A percentile compares a stretch with the other conserved stretches of the same genome.
phyloP scores from a whole-genome alignment of 2,113 vertebrate genomes.

The Glaucidium brasilianum region DNA sequence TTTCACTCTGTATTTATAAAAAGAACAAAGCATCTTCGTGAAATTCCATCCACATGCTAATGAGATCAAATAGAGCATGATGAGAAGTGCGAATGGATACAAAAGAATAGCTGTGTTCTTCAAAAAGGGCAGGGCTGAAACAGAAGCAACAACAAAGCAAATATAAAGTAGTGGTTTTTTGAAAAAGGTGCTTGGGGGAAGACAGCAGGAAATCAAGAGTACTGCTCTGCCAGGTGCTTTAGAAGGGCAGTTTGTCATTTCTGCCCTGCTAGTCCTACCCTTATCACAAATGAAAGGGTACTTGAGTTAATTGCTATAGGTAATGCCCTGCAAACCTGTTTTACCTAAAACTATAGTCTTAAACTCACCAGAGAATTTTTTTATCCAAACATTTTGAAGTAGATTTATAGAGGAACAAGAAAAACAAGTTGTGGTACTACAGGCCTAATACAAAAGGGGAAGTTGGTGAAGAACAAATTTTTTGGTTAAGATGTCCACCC shows the following conservation, averaged over 20 bases:
- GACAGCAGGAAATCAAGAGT: not conserved
- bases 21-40: constrained; percentile 88
- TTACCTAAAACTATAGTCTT: not conserved
- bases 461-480: not conserved
- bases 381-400: not conserved
- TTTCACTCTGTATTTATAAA: constrained; percentile 93
- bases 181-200: not conserved
- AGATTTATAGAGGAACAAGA: not conserved
- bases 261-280: not conserved
- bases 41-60: constrained; percentile 95
- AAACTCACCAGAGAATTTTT: not conserved
- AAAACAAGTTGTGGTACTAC: not conserved
- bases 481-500: not conserved
- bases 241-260: not conserved
- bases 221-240: not conserved
- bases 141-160: not conserved
- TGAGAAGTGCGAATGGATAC: constrained; percentile 90
- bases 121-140: constrained; percentile 90
- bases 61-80: constrained; percentile 89
- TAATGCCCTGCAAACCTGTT: not conserved
- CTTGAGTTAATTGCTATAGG: not conserved
- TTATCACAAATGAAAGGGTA: too few relatives aligned
- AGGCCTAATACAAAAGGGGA: not conserved
- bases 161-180: not conserved
- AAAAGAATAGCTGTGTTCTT: constrained; percentile 93